These are phyloP conservation scores for Octonoba sinensis DNA, from an alignment of 2,888 invertebrate species.

Conservation along the genomic window DNA sequence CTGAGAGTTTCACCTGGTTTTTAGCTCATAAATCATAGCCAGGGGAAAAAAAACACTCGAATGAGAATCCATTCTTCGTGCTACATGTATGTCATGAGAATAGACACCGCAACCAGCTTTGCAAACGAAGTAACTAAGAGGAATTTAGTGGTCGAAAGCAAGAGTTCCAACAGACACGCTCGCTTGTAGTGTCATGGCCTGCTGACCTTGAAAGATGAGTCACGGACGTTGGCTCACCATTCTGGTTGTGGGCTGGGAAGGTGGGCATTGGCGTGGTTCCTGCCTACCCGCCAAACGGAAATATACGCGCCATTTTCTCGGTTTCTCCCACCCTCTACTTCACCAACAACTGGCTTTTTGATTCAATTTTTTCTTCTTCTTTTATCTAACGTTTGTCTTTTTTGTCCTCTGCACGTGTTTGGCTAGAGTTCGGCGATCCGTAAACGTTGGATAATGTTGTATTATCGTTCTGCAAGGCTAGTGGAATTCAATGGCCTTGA, in stretches of 20 bases:
- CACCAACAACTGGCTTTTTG: slow-evolving; percentile 43
- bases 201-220: slow-evolving; percentile 57
- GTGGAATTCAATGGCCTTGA: too few relatives aligned
- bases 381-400: slow-evolving; percentile 39
- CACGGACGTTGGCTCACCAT: slow-evolving; percentile 26
- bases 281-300: slow-evolving; percentile 57
- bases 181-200: slow-evolving; percentile 21
- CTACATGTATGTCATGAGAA: too few relatives aligned
- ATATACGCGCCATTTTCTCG: slow-evolving; percentile 54
- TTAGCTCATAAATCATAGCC: too few relatives aligned
- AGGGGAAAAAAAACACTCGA: too few relatives aligned
- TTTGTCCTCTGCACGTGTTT: slow-evolving; percentile 52
- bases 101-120: too few relatives aligned
- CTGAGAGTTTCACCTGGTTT: too few relatives aligned
- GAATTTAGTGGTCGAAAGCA: neutral
- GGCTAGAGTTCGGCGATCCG: slow-evolving; percentile 45
- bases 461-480: neutral
- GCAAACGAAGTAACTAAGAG: too few relatives aligned
- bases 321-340: slow-evolving; percentile 29
- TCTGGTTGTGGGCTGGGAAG: slow-evolving; percentile 7
- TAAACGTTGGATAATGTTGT: slow-evolving; percentile 37
- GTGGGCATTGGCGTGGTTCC: slow-evolving; percentile 57
- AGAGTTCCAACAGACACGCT: neutral
- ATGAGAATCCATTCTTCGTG: too few relatives aligned
- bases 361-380: slow-evolving; percentile 16